These are phyloP conservation scores for Vicugna pacos DNA, from an alignment of 2,113 vertebrate species.

Conservation along the genomic window DNA sequence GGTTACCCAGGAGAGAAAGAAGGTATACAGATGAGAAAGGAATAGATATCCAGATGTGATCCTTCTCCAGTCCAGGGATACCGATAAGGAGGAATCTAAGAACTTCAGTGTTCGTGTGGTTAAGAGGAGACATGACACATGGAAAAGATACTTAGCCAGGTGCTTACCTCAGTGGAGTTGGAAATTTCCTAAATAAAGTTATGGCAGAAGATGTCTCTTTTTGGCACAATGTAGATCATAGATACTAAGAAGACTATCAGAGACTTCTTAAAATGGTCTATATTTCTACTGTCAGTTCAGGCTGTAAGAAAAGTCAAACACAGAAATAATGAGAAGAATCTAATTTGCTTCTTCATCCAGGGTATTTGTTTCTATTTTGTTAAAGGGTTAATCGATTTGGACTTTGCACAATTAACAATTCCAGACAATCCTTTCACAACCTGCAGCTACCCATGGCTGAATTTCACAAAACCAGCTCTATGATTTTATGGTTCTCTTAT, in stretches of 20 bases:
- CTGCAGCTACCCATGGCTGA: neutral
- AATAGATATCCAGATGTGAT: conserved; percentile 64
- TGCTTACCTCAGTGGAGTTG: neutral
- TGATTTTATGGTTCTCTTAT: neutral
- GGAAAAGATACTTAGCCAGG: neutral
- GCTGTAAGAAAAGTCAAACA: neutral
- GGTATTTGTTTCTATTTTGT: neutral
- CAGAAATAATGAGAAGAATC: neutral
- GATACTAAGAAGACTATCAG: neutral
- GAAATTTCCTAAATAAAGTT: neutral
- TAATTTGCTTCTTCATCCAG: neutral
- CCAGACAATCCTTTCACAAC: neutral
- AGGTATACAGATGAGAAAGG: conserved; percentile 60
- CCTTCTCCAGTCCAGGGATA: conserved; percentile 49
- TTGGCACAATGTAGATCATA: neutral
- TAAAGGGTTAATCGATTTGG: neutral
- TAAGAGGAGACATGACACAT: neutral
- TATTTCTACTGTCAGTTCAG: neutral
- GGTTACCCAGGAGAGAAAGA: conserved; percentile 39
- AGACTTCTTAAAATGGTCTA: neutral
- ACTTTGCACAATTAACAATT: neutral
- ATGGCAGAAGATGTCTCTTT: neutral
- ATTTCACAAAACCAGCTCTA: neutral
- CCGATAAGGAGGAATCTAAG: neutral
- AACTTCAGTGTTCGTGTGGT: neutral